A percentile compares a stretch with the other conserved stretches of the same genome.
Conservation (phyloP, 2,888 invertebrate genomes). For the Gymnoscelis rufifasciata region DNA sequence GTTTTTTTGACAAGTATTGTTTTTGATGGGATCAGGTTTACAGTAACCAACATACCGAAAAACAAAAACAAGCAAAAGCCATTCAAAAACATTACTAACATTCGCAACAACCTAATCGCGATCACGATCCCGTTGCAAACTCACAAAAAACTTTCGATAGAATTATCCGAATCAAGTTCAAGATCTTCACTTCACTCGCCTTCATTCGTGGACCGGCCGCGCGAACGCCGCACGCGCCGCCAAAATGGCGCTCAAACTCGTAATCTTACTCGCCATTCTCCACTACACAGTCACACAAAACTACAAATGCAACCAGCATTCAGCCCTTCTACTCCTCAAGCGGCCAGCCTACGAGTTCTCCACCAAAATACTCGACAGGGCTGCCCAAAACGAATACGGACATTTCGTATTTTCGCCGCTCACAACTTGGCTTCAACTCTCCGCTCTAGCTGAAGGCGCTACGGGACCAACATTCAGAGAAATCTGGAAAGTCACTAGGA, state of each 20-base stretch:
- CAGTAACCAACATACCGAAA: too few species aligned
- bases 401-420: slow-evolving; percentile 63
- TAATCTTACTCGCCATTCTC: slow-evolving; percentile 30
- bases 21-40: too few species aligned
- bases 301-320: slow-evolving; percentile 39
- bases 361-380: slow-evolving; percentile 46
- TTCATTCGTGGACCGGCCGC: slow-evolving; percentile 11
- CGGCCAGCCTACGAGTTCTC: slow-evolving; percentile 54
- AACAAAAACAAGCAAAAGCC: not conserved
- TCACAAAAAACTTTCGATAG: slow-evolving; percentile 14
- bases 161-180: slow-evolving; percentile 18
- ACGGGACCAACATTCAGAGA: slow-evolving; percentile 42
- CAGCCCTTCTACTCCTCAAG: slow-evolving; percentile 40
- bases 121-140: slow-evolving; percentile 5
- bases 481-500: slow-evolving; percentile 47
- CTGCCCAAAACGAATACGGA: slow-evolving; percentile 40
- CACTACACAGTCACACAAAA: slow-evolving; percentile 22
- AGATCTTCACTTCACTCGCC: not conserved
- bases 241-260: slow-evolving; percentile 33
- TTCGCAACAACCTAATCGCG: not conserved
- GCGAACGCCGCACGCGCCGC: slow-evolving; percentile 12
- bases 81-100: not conserved
- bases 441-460: slow-evolving; percentile 53
- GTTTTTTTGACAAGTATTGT: too few species aligned
- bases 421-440: slow-evolving; percentile 55